A percentile compares a stretch with the other conserved stretches of the same genome.
These are phyloP conservation scores for Palloptera scutellata DNA, from an alignment of 2,888 invertebrate species.

Conservation along the genomic window DNA sequence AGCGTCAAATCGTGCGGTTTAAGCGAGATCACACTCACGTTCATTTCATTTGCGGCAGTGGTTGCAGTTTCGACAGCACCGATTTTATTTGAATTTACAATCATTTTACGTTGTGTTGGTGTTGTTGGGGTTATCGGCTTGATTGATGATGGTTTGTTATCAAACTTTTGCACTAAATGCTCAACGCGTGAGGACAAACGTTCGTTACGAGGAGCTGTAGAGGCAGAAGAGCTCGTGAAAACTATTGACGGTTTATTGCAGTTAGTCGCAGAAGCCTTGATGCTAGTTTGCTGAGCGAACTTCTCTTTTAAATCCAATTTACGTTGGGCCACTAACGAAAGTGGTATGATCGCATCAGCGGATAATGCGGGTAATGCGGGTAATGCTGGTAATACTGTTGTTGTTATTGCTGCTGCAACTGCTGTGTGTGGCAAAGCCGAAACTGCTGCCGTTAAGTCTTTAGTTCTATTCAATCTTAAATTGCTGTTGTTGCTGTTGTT, in stretches of 20 bases:
- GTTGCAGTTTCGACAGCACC: constrained; percentile 33
- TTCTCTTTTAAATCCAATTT: constrained; percentile 38
- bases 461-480: constrained; percentile 37
- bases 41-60: constrained; percentile 22
- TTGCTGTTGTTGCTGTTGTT: constrained; percentile 24
- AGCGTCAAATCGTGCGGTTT: constrained; percentile 38
- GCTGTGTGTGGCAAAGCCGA: background rate
- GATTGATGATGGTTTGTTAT: constrained; percentile 44
- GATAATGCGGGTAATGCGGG: background rate
- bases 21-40: constrained; percentile 26
- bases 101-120: constrained; percentile 40
- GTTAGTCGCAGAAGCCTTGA: background rate
- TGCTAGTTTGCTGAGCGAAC: constrained; percentile 23
- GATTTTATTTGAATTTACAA: constrained; percentile 37
- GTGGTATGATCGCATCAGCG: background rate
- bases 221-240: no score
- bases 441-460: constrained; percentile 19
- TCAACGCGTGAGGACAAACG: constrained; percentile 40
- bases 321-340: constrained; percentile 37
- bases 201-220: background rate
- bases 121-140: no score
- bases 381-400: constrained; percentile 21
- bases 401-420: constrained; percentile 20
- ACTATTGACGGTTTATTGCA: no score
- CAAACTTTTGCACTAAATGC: constrained; percentile 49